These are phyloP conservation scores for Myathropa florea DNA, from an alignment of 2,888 invertebrate species.

Conservation along the genomic window DNA sequence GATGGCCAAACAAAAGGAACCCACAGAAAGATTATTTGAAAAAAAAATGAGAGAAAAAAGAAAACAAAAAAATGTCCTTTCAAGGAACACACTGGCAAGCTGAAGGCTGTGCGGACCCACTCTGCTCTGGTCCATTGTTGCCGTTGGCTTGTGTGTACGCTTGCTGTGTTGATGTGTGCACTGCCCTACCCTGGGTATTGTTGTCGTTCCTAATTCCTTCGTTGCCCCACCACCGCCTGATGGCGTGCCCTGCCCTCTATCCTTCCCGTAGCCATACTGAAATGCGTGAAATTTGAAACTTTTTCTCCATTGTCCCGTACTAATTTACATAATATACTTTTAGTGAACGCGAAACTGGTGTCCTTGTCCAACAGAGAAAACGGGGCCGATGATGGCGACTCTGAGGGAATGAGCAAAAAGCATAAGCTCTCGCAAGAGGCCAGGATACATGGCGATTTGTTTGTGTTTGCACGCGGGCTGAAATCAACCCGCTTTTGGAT, in stretches of 20 bases:
- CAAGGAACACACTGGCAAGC: no score
- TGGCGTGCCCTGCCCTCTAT: not conserved
- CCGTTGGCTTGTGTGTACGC: no score
- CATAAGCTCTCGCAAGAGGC: conserved; percentile 10
- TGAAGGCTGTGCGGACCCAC: conserved; percentile 3
- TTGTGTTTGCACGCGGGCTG: conserved; percentile 22
- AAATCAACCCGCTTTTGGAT: conserved; percentile 59
- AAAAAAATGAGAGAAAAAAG: not conserved
- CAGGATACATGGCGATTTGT: not conserved
- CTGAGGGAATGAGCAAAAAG: not conserved
- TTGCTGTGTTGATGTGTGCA: not conserved
- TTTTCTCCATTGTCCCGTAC: conserved; percentile 61
- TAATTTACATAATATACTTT: conserved; percentile 70
- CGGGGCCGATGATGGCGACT: not conserved
- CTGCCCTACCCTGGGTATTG: conserved; percentile 17
- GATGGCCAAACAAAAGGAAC: conserved; percentile 8
- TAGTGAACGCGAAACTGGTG: conserved; percentile 60
- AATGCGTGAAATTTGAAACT: conserved; percentile 70
- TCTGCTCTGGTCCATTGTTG: not conserved
- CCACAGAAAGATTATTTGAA: conserved; percentile 27
- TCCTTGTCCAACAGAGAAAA: conserved; percentile 41
- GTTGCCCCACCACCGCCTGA: not conserved
- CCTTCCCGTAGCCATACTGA: not conserved
- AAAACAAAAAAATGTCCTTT: conserved; percentile 46
- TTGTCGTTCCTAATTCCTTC: conserved; percentile 53